phyloP scores from a whole-genome alignment of 2,888 invertebrate genomes.

The Melinaea marsaeus region DNA sequence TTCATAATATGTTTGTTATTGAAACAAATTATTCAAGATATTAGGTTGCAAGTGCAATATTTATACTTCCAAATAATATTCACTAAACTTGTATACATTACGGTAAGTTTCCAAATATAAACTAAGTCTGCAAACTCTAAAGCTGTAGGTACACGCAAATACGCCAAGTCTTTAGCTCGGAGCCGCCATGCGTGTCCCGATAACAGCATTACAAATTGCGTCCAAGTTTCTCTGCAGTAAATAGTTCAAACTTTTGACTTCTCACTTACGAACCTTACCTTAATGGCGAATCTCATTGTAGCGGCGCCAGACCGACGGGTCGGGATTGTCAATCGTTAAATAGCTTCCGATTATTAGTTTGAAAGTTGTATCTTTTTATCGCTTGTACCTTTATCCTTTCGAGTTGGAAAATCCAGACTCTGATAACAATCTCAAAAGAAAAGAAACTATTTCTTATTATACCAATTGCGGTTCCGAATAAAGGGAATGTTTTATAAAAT shows the following conservation, averaged over 20 bases:
- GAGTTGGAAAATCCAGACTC: background rate
- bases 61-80: background rate
- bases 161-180: conserved; percentile 33
- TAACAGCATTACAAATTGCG: conserved; percentile 74
- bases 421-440: conserved; percentile 5
- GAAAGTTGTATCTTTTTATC: conserved; percentile 21
- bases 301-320: conserved; percentile 42
- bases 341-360: conserved; percentile 47
- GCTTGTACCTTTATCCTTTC: background rate
- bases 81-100: background rate
- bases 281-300: conserved; percentile 60
- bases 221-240: conserved; percentile 71
- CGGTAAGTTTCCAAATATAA: background rate
- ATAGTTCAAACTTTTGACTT: conserved; percentile 72
- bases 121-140: conserved; percentile 15
- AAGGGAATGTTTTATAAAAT: conserved; percentile 9
- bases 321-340: conserved; percentile 68
- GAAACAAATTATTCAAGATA: background rate
- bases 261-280: conserved; percentile 61
- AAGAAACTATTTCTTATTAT: conserved; percentile 5
- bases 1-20: background rate
- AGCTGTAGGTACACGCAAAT: conserved; percentile 24
- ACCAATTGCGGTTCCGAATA: background rate
- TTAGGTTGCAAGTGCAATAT: background rate
- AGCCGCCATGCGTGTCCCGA: conserved; percentile 43